A percentile compares a stretch with the other conserved stretches of the same genome.
Evolutionary conservation across 2,888 invertebrate genomes (phyloP).

Genomic region (Chloromyia formosa): DNA sequence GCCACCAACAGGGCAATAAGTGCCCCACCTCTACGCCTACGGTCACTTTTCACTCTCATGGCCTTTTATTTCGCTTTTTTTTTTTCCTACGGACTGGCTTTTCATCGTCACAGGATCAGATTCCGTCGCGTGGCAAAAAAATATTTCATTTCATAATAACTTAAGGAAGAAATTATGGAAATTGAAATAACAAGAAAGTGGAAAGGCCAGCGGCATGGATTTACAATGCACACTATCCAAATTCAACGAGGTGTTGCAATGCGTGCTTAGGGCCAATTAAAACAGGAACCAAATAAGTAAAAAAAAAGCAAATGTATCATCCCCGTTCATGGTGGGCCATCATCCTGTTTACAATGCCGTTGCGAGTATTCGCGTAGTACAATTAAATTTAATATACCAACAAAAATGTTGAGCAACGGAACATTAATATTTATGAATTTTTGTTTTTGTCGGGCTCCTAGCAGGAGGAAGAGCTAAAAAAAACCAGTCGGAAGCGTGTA

Average conservation of each 20-base stretch:
- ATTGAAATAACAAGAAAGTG: constrained; percentile 9
- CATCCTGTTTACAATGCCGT: neutral
- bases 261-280: constrained; percentile 27
- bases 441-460: neutral
- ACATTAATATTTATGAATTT: constrained; percentile 27
- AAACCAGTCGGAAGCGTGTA: no score
- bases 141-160: constrained; percentile 13
- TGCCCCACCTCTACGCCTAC: neutral
- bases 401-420: constrained; percentile 14
- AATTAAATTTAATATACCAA: constrained; percentile 35
- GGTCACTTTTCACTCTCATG: neutral
- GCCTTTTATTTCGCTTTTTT: no score
- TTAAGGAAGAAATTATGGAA: constrained; percentile 22
- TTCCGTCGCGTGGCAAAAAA: neutral
- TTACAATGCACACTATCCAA: neutral
- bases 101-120: constrained; percentile 13
- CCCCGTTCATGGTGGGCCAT: neutral
- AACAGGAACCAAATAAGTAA: neutral
- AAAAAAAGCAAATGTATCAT: constrained; percentile 20
- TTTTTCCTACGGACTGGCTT: neutral
- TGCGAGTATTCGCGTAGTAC: neutral
- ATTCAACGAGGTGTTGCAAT: constrained; percentile 25
- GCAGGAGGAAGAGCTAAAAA: no score
- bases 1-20: neutral
- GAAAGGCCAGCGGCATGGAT: neutral